Evolutionary conservation across 2,113 vertebrate species (phyloP).

Genomic region (Lophura nycthemera): DNA sequence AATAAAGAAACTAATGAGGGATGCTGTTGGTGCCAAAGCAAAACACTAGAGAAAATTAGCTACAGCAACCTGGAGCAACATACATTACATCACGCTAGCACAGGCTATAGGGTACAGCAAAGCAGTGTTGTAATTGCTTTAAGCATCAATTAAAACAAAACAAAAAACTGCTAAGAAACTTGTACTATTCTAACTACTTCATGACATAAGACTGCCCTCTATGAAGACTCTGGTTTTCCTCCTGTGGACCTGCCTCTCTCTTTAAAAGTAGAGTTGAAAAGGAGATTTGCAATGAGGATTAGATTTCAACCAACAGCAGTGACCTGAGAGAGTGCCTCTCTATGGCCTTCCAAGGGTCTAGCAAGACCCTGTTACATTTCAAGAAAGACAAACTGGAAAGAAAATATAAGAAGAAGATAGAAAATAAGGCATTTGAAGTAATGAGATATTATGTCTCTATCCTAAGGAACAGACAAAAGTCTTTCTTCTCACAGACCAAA

Average conservation of each 20-base stretch:
- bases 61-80: background rate
- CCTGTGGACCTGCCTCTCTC: background rate
- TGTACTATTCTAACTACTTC: background rate
- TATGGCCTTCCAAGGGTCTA: background rate
- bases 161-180: accelerated
- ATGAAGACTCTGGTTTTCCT: background rate
- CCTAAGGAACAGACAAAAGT: background rate
- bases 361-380: background rate
- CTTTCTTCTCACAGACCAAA: background rate
- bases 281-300: background rate
- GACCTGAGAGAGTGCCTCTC: background rate
- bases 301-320: background rate
- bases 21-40: conserved; percentile 46
- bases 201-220: background rate
- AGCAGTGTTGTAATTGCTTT: background rate
- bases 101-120: background rate
- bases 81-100: background rate
- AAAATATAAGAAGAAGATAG: background rate
- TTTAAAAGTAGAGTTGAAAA: background rate
- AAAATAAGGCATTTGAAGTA: background rate
- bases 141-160: background rate
- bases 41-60: conserved; percentile 58
- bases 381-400: background rate
- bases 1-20: conserved; percentile 74
- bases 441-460: background rate